Evolutionary conservation across 1,140 invertebrate genomes (phyloP).

Genomic region (Cryptotermes secundus): DNA sequence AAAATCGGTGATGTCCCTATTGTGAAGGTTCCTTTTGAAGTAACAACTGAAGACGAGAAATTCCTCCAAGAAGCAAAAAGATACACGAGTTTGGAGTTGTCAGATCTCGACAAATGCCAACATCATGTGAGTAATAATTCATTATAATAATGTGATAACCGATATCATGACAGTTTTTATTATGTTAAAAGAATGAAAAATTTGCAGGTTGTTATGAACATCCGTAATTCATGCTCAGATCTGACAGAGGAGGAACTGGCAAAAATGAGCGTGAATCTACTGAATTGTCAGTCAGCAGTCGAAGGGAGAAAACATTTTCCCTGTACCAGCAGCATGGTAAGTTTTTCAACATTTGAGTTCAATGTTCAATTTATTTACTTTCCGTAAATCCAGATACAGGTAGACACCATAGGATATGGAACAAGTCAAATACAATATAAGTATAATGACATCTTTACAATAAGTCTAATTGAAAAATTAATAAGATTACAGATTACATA

Average conservation of each 20-base stretch:
- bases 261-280: constrained; percentile 65
- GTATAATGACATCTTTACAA: no score
- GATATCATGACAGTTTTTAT: not conserved
- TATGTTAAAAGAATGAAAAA: constrained; percentile 29
- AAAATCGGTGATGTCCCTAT: constrained; percentile 37
- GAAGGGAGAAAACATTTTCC: constrained; percentile 61
- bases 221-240: constrained; percentile 56
- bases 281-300: constrained; percentile 67
- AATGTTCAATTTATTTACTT: no score
- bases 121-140: constrained; percentile 52
- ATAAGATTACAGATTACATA: no score
- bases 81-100: constrained; percentile 56
- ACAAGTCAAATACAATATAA: no score
- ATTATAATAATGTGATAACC: no score
- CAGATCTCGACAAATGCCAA: constrained; percentile 63
- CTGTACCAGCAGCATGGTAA: constrained; percentile 63
- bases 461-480: no score
- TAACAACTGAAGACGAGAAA: constrained; percentile 61
- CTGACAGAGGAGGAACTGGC: constrained; percentile 66
- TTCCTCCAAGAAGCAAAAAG: constrained; percentile 62
- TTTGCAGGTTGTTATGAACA: constrained; percentile 58
- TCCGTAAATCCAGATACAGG: no score
- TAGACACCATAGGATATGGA: no score
- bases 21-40: constrained; percentile 59
- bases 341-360: no score